Evolutionary conservation across 2,888 invertebrate genomes (phyloP), one percentile per base, ranked within the genome.

Genomic region (Sussaba pulchella): DNA sequence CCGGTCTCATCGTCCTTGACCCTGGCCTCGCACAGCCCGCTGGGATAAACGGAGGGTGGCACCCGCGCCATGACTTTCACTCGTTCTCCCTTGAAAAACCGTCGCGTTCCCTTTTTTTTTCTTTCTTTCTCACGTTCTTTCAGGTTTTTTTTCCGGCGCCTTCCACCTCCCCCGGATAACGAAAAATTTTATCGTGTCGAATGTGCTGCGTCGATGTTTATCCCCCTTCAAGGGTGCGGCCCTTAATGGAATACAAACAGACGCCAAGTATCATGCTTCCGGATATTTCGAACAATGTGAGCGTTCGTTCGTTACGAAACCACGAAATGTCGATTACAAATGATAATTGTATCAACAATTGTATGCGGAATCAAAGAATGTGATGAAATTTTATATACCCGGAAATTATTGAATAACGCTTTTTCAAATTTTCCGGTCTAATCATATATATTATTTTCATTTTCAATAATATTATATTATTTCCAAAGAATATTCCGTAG

Each of bases 1-100:
- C 54, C 76, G 66, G 21, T 9, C 36, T 75, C 61, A 10, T 75
- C 77, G 75, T 71, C 85, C 84, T 83, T 85, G 87, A 85, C 85
- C 86, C 82, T 85, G 77, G 81, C 66, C 67, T 61, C 84, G 63
- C 43, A 80, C 14, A 41, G 12, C 17, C 63, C 78, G 59, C 73
- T n/a, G 59, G 84, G 78, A 78, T 64, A 83, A n/a, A 43, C 47
- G 43, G 78, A 70, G 26, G 78, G 47, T 70, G 81, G 77, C 39
- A 84, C 70, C 50, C 77, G 82, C 52, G 81, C 82, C 85, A 85
- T 85, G 70, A 71, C 24, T 74, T 63, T 61, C 43, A 47, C 31
- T 52, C 39, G n/a, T 10, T 50, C 52, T 36, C 50, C 21, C 19
- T 66, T 50, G 36, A 9, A 57, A 69, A 21, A 59, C 9, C 14